Base-by-base conservation (phyloP, 2,797 vertebrate species). In the Champsocephalus esox region DNA sequence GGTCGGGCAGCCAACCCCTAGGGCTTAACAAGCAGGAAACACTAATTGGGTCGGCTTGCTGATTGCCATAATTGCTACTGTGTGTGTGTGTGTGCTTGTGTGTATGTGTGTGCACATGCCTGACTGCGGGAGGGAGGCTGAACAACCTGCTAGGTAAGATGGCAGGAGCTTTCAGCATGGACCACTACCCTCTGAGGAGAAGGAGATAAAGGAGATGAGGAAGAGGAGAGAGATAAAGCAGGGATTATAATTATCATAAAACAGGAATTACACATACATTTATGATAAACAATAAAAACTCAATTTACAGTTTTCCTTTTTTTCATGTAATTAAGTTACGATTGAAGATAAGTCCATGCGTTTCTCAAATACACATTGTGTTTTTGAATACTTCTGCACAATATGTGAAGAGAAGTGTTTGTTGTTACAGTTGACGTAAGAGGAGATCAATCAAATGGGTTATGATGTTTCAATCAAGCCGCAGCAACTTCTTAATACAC, bases 61-160 rank as follows among this genome's bases (percentile, higher is more conserved):
- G 97, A 99, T 98, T 97, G 96, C 90, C 93, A 96, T 98, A 99
- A 99, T 99, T 99, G 96, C 96, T 96, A 95, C 97, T 98, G 96
- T 98, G 97, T 97, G 94, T 95, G 90, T 61, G 60, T 52, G 94
- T 96, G 92, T 3, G 3, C 28, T 4, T 90, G 89, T 44, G 81
- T 52, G 95, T 96, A 91, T 89, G 90, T 49, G 94, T 95, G 93
- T 95, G 91, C 89, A 94, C 86, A 92, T 96, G 94, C 96, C 92
- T 93, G 94, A 88, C 92, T 91, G 88, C 67, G 86, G 87, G 88
- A 70, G 85, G 55, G 55, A 65, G 93, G 89, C 87, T 76, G 93
- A 94, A 93, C 93, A 90, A 78, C 69, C 92, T 91, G 87, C 93
- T 93, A 91, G 91, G 79, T 88, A 89, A 80, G 80, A 75, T 85